Base-by-base conservation (phyloP, 2,797 vertebrate genomes). In the Eleutherodactylus coqui region DNA sequence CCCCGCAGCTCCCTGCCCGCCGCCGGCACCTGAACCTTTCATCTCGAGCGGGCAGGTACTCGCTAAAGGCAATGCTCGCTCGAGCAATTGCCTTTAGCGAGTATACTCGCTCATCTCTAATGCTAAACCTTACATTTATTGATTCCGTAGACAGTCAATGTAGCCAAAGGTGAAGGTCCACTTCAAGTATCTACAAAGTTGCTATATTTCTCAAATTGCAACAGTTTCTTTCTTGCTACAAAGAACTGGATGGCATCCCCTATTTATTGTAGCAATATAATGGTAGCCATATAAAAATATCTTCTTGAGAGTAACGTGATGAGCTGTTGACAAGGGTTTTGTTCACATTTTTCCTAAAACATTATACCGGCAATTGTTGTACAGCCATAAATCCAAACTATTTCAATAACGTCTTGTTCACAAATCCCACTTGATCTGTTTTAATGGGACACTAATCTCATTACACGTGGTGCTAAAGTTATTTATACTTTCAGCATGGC, bases 341-440 rank as follows among this genome's bases (percentile, higher is more conserved):
- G 72, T 43, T 36, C 51, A 62, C 14, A 51, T 67, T 76, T 60
- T 82, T 82, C 41, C 36, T 86, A 77, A 75, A 86, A 86, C 58
- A 82, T 82, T 86, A 81, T 38, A 27, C 55, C 24, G 24, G 41
- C 49, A n/a, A 79, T 72, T 79, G 82, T 38, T 47, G 17, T 34
- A n/a, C 7, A 49, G 29, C 45, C 69, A 75, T 32, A 84, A 79
- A 80, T 75, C 36, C 58, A 53, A 87, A 87, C 55, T 75, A 84
- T 87, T 81, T 79, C 82, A 80, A 81, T 76, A 79, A 21, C 55
- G 38, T 84, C 82, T 85, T 87, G 69, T 80, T 87, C 47, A 81
- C 70, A 84, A 84, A 84, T 87, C 77, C 77, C 58, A 75, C 82
- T 84, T 85, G 82, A 87, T 84, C 86, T 81, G 10, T 80, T 51